Conservation (phyloP, 2,797 vertebrate genomes). For the Galaxias olidus region DNA sequence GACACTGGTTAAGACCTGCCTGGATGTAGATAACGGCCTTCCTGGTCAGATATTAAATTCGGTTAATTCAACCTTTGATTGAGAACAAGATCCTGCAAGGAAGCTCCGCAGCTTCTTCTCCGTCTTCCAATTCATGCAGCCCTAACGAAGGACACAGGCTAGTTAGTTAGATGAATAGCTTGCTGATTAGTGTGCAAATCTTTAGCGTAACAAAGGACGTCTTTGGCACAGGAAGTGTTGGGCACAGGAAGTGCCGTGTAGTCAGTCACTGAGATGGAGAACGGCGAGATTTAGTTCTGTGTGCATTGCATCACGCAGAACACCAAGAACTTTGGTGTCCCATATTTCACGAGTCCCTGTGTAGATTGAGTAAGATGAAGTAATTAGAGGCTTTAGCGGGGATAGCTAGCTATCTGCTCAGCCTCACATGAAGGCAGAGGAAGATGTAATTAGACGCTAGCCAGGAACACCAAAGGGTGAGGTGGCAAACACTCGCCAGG, state of each 20-base stretch:
- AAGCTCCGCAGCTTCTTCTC: slow-evolving; percentile 62
- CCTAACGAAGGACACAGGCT: slow-evolving; percentile 77
- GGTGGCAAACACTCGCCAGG: slow-evolving; percentile 61
- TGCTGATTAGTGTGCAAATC: slow-evolving; percentile 55
- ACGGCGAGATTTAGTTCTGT: slow-evolving; percentile 19
- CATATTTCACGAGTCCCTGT: slow-evolving; percentile 61
- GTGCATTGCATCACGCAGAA: slow-evolving; percentile 59
- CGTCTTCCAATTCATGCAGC: slow-evolving; percentile 74
- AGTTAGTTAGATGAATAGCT: slow-evolving; percentile 63
- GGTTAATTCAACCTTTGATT: slow-evolving; percentile 67
- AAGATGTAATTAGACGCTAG: slow-evolving; percentile 78
- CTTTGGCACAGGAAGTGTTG: slow-evolving; percentile 57
- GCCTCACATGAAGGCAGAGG: slow-evolving; percentile 64
- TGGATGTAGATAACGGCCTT: slow-evolving; percentile 25
- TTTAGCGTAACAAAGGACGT: too few species aligned
- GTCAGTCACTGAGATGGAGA: slow-evolving; percentile 19
- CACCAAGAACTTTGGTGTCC: slow-evolving; percentile 34
- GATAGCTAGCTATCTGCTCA: slow-evolving; percentile 69
- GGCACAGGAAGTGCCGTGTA: slow-evolving; percentile 39
- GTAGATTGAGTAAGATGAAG: slow-evolving; percentile 74
- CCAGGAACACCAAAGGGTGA: slow-evolving; percentile 74
- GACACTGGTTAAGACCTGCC: too few species aligned
- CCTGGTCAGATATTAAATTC: slow-evolving; percentile 53
- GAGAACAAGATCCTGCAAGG: slow-evolving; percentile 67
- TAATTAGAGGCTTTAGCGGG: slow-evolving; percentile 77